Evolutionary conservation across 2,113 vertebrate genomes (phyloP), one percentile per base, ranked within the genome.

Genomic region (Carollia perspicillata): DNA sequence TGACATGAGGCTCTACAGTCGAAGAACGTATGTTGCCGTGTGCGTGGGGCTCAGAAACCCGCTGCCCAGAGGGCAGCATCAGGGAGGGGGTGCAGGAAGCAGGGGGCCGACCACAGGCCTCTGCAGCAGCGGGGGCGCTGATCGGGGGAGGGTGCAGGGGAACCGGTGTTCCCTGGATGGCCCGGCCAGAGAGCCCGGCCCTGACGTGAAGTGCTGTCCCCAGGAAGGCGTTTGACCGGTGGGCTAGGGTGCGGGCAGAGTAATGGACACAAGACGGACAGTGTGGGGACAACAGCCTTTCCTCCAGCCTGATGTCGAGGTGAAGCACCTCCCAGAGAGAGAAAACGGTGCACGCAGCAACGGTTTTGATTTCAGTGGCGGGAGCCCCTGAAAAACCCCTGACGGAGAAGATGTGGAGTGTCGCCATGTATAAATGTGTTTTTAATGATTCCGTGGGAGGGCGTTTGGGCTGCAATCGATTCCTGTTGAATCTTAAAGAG

Each of bases 1-100:
- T 93, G 96, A 97, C 94, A 95, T 28, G 95, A 98, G 95, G 92
- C 90, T 97, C 94, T 40, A 89, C 93, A 98, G 96, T 79, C 94
- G 97, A 97, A 97, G 96, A 98, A 94, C 97, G 95, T 96, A 97
- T 89, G 95, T 93, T 96, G 92, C 95, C 95, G 93, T 79, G 91
- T 95, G 96, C 85, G 84, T 77, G 93, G 89, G 97, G 96, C 93
- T 96, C 47, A 17, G 97, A 97, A 97, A 97, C 92, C 20, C 93
- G 93, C 93, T 77, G 92, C 94, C 97, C 95, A 83, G 88, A 97
- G 97, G 97, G 85, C 97, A 89, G 97, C 88, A 49, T 75, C 69
- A 26, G 60, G 58, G 26, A 11, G 0, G 23, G 83, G 92, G 92
- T 6, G 44, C 22, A 23, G 97, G 95, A 97, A 86, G 90, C 93